A percentile compares a stretch with the other conserved stretches of the same genome.
These are phyloP conservation scores for Drosophila subpulchrella DNA, from an alignment of 1,140 invertebrate species.

Conservation along the genomic window DNA sequence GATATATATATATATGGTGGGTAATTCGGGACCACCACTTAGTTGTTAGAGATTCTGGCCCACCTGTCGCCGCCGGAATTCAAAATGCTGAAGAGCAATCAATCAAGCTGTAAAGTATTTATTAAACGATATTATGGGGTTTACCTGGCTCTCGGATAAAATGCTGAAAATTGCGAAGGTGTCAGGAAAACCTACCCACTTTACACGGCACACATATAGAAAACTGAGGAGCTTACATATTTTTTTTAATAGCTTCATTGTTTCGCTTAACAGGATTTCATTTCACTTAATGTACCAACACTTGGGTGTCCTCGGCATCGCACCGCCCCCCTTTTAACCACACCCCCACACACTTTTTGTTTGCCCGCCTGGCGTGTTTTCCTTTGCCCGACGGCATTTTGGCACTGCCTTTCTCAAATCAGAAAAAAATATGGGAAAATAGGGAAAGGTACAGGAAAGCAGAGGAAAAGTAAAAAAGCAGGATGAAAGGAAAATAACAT, in stretches of 20 bases:
- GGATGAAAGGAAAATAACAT: slow-evolving; percentile 53
- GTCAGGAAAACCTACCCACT: slow-evolving; percentile 1
- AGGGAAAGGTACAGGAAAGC: slow-evolving; percentile 13
- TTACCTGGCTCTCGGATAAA: slow-evolving; percentile 47
- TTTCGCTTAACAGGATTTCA: slow-evolving; percentile 79
- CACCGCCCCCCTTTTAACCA: slow-evolving; percentile 1
- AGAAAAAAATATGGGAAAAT: slow-evolving; percentile 11
- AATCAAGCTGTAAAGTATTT: slow-evolving; percentile 82
- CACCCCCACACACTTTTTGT: slow-evolving; percentile 55
- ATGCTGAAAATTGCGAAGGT: slow-evolving; percentile 22
- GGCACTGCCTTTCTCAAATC: slow-evolving; percentile 56
- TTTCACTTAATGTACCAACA: slow-evolving; percentile 75
- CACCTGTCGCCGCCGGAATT: slow-evolving; percentile 63
- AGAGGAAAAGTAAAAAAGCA: slow-evolving; percentile 15
- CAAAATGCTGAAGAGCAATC: slow-evolving; percentile 55
- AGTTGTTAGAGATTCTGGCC: slow-evolving; percentile 47
- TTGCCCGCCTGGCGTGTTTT: slow-evolving; percentile 60
- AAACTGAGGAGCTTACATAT: slow-evolving; percentile 28
- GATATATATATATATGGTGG: background rate
- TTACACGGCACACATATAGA: background rate
- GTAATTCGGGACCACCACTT: slow-evolving; percentile 48
- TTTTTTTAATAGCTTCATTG: slow-evolving; percentile 81
- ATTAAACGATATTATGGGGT: slow-evolving; percentile 81
- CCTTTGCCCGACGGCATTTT: slow-evolving; percentile 70
- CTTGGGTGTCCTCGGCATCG: slow-evolving; percentile 31